Evolutionary conservation across 2,888 invertebrate genomes (phyloP).

Genomic region (Coenonympha arcania): DNA sequence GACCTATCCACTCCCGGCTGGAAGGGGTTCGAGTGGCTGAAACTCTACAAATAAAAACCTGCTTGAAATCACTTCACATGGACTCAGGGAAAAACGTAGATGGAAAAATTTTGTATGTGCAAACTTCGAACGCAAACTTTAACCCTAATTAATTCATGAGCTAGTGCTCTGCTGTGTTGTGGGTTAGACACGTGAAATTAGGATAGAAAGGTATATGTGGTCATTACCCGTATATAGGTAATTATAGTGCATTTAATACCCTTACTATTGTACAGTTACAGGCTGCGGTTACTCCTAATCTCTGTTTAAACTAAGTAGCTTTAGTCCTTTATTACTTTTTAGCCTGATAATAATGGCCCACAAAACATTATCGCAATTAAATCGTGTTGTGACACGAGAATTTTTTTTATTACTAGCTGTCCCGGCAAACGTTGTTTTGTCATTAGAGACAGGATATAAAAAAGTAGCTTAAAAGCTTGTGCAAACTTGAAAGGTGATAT

Average conservation of each 20-base stretch:
- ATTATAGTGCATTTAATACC: neutral
- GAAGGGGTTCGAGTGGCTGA: constrained; percentile 23
- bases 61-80: constrained; percentile 7
- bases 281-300: neutral
- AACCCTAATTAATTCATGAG: constrained; percentile 19
- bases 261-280: too few relatives aligned
- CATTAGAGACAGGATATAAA: too few relatives aligned
- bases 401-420: too few relatives aligned
- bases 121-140: neutral
- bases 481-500: too few relatives aligned
- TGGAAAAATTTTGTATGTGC: too few relatives aligned
- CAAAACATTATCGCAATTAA: too few relatives aligned
- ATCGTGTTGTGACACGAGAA: too few relatives aligned
- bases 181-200: constrained; percentile 19
- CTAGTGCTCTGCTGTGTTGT: constrained; percentile 10
- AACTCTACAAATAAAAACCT: constrained; percentile 28
- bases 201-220: constrained; percentile 11
- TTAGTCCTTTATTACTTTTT: too few relatives aligned
- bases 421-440: too few relatives aligned
- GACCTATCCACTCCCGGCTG: constrained; percentile 34
- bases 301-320: too few relatives aligned
- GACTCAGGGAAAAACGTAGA: neutral
- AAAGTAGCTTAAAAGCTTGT: too few relatives aligned
- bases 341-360: too few relatives aligned
- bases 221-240: neutral